Percentiles rank a stretch among this genome's conserved stretches.
Conservation (phyloP, 1,140 invertebrate species). For the Grapholita molesta region DNA sequence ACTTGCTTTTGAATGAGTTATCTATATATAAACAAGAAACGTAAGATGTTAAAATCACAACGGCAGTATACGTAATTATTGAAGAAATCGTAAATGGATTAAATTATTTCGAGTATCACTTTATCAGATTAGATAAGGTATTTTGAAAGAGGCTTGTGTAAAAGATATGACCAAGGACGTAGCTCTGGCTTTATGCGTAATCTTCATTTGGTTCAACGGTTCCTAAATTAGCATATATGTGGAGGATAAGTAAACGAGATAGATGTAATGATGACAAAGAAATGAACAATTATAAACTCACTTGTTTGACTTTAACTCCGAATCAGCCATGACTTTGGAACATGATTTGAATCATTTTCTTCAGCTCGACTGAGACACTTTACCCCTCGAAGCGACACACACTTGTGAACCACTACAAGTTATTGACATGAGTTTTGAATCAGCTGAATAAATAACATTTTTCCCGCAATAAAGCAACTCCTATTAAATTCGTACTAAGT, state of each 20-base stretch:
- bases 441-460: not conserved
- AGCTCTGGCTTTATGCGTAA: slow-evolving; percentile 6
- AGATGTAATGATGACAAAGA: not conserved
- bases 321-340: not conserved
- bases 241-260: not conserved
- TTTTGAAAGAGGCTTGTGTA: slow-evolving; percentile 11
- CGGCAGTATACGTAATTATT: not conserved
- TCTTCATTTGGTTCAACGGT: slow-evolving; percentile 8
- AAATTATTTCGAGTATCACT: slow-evolving; percentile 13
- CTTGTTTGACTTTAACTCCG: not conserved
- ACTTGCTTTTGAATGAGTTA: not conserved
- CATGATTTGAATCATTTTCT: not conserved
- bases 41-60: not conserved
- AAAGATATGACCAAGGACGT: slow-evolving; percentile 6
- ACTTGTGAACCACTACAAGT: slow-evolving; percentile 1
- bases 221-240: slow-evolving; percentile 6
- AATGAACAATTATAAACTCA: not conserved
- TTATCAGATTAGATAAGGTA: slow-evolving; percentile 14
- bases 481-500: not conserved
- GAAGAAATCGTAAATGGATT: slow-evolving; percentile 14
- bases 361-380: not conserved
- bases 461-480: not conserved
- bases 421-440: not conserved
- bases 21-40: not conserved
- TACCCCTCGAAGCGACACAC: not conserved